Conservation (phyloP, 2,888 invertebrate species). For the Caenorhabditis wallacei region DNA sequence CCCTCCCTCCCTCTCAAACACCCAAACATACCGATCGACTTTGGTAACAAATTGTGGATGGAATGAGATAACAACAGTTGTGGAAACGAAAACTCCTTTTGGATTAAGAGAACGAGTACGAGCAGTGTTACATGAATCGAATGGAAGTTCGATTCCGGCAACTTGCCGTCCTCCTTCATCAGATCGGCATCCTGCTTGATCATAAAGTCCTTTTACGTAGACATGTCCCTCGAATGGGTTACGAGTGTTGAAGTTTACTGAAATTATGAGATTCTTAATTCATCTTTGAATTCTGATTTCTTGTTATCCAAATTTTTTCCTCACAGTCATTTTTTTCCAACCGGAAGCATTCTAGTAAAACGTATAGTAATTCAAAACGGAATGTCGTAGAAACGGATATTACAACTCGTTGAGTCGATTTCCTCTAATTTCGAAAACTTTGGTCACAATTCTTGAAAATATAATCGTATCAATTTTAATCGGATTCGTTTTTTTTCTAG, state of each 20-base stretch:
- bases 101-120: slow-evolving; percentile 83
- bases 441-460: slow-evolving; percentile 4
- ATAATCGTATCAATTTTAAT: slow-evolving; percentile 11
- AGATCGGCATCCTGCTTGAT: slow-evolving; percentile 72
- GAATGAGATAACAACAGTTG: slow-evolving; percentile 83
- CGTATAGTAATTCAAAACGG: slow-evolving; percentile 1
- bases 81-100: slow-evolving; percentile 82
- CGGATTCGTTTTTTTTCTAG: slow-evolving; percentile 1
- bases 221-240: slow-evolving; percentile 77
- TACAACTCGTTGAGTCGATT: slow-evolving; percentile 7
- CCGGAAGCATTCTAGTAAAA: neutral
- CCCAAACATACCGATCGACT: slow-evolving; percentile 68
- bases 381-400: slow-evolving; percentile 30
- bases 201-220: slow-evolving; percentile 78
- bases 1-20: slow-evolving; percentile 2
- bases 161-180: slow-evolving; percentile 74
- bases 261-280: slow-evolving; percentile 5
- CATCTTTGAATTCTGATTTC: too few species aligned
- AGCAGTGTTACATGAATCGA: slow-evolving; percentile 79
- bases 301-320: too few species aligned
- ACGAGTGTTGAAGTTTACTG: slow-evolving; percentile 76
- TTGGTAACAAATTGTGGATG: slow-evolving; percentile 83
- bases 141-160: slow-evolving; percentile 83
- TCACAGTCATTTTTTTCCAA: neutral
- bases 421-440: slow-evolving; percentile 25